Evolutionary conservation across 92 coral and sea anemone species (phyloP).

Genomic region (Phenganax subtilis): DNA sequence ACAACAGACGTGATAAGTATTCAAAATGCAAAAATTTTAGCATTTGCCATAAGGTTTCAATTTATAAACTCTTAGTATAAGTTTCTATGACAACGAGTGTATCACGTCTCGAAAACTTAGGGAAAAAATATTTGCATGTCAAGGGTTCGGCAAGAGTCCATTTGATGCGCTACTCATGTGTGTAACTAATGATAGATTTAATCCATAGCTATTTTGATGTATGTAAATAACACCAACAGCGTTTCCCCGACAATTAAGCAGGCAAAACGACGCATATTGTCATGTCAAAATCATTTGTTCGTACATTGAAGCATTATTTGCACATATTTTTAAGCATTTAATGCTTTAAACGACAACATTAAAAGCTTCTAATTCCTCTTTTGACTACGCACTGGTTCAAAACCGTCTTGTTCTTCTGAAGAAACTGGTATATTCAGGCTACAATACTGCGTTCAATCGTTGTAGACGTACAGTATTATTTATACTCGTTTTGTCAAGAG

Average conservation of each 20-base stretch:
- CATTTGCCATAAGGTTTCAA: background rate
- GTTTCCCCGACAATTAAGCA: background rate
- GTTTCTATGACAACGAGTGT: slow-evolving; percentile 3
- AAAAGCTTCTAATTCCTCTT: background rate
- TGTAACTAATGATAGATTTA: background rate
- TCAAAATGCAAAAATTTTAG: background rate
- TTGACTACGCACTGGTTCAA: background rate
- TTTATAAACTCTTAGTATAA: background rate
- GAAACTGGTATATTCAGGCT: background rate
- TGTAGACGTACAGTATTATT: too few relatives aligned
- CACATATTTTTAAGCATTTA: background rate
- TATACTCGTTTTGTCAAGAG: too few relatives aligned
- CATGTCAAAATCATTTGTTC: background rate
- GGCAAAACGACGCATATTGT: background rate
- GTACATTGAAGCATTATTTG: background rate
- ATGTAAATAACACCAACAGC: background rate
- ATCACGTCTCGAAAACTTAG: background rate
- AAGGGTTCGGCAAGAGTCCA: background rate
- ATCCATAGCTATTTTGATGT: background rate
- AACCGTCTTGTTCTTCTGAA: background rate
- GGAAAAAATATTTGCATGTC: background rate
- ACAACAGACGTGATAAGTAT: too few relatives aligned
- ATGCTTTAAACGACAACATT: background rate
- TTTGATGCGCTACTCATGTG: background rate
- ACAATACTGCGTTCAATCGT: too few relatives aligned